A percentile compares a stretch with the other conserved stretches of the same genome.
Conservation (phyloP, 2,113 vertebrate species). For the Sylvietta virens region DNA sequence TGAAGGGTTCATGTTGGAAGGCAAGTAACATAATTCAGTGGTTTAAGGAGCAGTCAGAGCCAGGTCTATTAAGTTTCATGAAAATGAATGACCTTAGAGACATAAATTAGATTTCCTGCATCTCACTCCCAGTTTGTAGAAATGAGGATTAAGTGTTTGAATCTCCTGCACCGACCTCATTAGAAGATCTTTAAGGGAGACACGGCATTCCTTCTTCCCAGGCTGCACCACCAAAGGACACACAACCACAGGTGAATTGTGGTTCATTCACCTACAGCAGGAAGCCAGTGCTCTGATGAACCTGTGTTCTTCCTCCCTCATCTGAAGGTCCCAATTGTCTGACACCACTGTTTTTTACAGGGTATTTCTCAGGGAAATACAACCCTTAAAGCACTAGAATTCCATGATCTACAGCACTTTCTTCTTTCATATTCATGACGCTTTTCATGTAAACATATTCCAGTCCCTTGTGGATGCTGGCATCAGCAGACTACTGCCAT, state of each 20-base stretch:
- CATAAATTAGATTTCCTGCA: conserved; percentile 47
- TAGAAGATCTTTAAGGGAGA: background rate
- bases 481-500: background rate
- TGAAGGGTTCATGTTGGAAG: background rate
- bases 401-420: background rate
- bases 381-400: background rate
- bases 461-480: background rate
- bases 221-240: background rate
- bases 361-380: background rate
- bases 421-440: background rate
- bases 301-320: background rate
- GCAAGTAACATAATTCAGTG: conserved; percentile 29
- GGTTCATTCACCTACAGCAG: background rate
- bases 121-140: conserved; percentile 36
- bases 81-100: conserved; percentile 57
- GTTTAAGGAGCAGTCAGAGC: conserved; percentile 30
- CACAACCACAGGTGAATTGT: rapidly evolving
- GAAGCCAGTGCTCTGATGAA: background rate
- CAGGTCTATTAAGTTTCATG: conserved; percentile 46
- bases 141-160: conserved; percentile 49
- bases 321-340: background rate
- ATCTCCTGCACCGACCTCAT: conserved; percentile 16
- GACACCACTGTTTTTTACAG: background rate
- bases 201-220: background rate
- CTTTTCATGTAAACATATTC: background rate